phyloP scores from a whole-genome alignment of 2,797 vertebrate genomes.

The Gouania willdenowi region DNA sequence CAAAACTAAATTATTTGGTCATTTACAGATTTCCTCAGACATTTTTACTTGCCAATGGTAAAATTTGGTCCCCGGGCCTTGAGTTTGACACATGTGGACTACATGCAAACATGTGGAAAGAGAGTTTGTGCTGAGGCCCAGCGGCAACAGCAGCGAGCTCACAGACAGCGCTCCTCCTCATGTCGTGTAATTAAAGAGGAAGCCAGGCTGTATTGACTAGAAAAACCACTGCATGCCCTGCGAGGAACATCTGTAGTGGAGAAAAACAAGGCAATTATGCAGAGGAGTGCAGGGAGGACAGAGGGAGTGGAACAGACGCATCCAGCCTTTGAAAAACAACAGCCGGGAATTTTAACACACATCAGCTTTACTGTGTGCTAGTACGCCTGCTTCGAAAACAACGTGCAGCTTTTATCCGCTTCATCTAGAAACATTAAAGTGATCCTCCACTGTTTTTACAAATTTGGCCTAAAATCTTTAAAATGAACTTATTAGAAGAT shows the following conservation, averaged over 20 bases:
- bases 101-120: conserved; percentile 46
- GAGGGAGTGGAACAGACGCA: conserved; percentile 36
- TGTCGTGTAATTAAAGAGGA: conserved; percentile 80
- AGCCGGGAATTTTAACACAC: conserved; percentile 17
- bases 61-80: too few relatives aligned
- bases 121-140: conserved; percentile 41
- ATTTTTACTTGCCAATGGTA: too few relatives aligned
- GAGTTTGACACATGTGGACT: too few relatives aligned
- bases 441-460: too few relatives aligned
- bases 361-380: conserved; percentile 7
- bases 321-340: conserved; percentile 30
- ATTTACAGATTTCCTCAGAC: too few relatives aligned
- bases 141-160: conserved; percentile 48
- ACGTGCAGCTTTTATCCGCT: conserved; percentile 44
- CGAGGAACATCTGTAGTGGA: conserved; percentile 78
- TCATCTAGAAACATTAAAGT: conserved; percentile 55
- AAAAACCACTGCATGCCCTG: conserved; percentile 77
- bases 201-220: conserved; percentile 72
- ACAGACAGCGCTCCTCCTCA: conserved; percentile 63
- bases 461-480: too few relatives aligned
- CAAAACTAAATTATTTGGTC: too few relatives aligned
- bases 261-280: conserved; percentile 81
- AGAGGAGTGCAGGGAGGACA: conserved; percentile 47
- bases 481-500: too few relatives aligned
- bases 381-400: conserved; percentile 18